Base-by-base conservation (phyloP, 2,797 vertebrate genomes). In the Chaetophractus vellerosus region DNA sequence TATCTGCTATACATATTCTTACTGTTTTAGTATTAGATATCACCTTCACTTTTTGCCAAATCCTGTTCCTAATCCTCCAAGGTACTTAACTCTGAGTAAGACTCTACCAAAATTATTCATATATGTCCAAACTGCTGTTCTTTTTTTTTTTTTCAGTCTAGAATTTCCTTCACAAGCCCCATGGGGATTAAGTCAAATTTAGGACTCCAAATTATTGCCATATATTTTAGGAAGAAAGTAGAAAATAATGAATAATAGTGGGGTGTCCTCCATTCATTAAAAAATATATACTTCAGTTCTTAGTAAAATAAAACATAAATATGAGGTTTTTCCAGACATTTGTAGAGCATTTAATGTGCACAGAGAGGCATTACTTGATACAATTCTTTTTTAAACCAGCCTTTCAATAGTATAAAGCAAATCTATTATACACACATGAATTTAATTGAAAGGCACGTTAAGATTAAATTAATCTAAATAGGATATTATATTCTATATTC, bases 401-500 rank as follows among this genome's bases (percentile, higher is more conserved):
- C 7, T 94, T 36, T 41, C 48, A 90, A 45, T 78, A 74, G 52
- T 59, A 64, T 86, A 88, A n/a, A 69, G 23, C 2, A 88, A 95
- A 86, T 87, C 12, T 3, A 85, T 96, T 95, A 72, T 59, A 87
- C 4, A 75, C 55, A 96, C 75, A 95, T 84, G 3, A 88, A 90
- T 96, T 64, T 50, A 28, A 93, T 92, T 95, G 95, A 55, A 55
- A 52, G 59, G 24, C 10, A 80, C 28, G 93, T 95, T 95, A 96
- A 97, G 85, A 81, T 82, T 87, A 95, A 96, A 92, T 91, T 92
- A 96, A 96, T 69, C 23, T 88, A 24, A 96, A 90, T 52, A 69
- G 75, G 15, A 36, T 24, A 55, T 64, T 74, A 5, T 63, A 80
- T 41, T 3, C 5, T 64, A 52, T 38, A 71, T 83, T 90, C 5